Evolutionary conservation across 1,140 invertebrate species (phyloP).

Genomic region (Schlechtendalia chinensis): DNA sequence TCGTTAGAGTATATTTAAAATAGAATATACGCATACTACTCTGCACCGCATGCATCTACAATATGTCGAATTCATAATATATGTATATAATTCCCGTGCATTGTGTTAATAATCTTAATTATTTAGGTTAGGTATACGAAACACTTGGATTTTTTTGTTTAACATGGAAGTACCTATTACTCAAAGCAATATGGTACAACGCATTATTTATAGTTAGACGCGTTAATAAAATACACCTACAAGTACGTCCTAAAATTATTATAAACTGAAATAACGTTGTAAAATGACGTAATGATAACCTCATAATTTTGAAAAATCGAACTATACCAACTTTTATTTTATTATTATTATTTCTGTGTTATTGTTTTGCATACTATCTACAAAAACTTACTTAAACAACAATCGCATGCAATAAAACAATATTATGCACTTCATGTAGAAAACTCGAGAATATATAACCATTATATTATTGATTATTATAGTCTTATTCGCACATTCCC

Average conservation of each 20-base stretch:
- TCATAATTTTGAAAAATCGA: constrained; percentile 10
- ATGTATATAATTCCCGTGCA: not conserved
- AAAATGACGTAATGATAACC: not conserved
- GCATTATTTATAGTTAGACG: not conserved
- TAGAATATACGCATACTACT: not conserved
- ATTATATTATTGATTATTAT: not conserved
- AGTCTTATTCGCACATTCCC: not conserved
- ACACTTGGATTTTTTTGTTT: not conserved
- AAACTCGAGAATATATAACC: not conserved
- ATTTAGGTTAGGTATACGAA: not conserved
- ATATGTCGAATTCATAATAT: not conserved
- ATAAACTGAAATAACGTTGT: too few species aligned
- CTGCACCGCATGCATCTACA: too few species aligned
- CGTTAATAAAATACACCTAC: too few species aligned
- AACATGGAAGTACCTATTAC: constrained; percentile 4
- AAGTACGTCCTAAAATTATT: too few species aligned
- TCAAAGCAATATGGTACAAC: not conserved
- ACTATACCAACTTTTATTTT: not conserved
- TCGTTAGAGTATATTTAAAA: not conserved
- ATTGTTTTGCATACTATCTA: constrained; percentile 4
- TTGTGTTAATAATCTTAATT: not conserved
- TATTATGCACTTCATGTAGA: not conserved
- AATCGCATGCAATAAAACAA: not conserved
- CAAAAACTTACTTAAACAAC: not conserved
- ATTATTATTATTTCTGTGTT: not conserved